Conservation (phyloP, 2,888 invertebrate species). For the Himalopsyche japonica region DNA sequence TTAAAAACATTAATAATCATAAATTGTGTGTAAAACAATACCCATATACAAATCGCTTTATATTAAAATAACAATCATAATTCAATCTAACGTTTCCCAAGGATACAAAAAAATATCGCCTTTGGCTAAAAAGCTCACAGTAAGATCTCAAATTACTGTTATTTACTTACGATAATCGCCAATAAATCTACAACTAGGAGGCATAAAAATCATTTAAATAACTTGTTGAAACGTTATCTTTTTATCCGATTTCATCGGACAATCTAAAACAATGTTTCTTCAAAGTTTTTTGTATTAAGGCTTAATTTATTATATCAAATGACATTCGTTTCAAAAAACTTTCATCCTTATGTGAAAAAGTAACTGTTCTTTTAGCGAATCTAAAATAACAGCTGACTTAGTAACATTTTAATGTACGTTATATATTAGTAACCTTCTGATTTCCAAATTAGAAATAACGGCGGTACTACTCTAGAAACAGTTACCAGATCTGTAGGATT, state of each 20-base stretch:
- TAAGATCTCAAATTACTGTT: slow-evolving; percentile 23
- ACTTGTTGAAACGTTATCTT: slow-evolving; percentile 20
- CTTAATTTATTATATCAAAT: no score
- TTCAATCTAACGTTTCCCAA: slow-evolving; percentile 1
- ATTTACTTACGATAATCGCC: slow-evolving; percentile 8
- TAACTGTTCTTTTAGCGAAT: no score
- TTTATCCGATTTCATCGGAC: slow-evolving; percentile 15
- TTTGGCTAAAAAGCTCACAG: neutral
- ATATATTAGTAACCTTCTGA: no score
- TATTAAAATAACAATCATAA: slow-evolving; percentile 3
- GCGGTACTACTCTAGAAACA: no score
- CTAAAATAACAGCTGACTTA: no score
- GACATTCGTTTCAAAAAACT: no score
- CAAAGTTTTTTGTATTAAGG: neutral
- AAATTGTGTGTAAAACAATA: slow-evolving; percentile 20
- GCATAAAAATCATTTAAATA: slow-evolving; percentile 7
- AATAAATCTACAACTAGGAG: slow-evolving; percentile 24
- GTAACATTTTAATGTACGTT: no score
- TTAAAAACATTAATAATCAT: neutral
- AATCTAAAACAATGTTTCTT: slow-evolving; percentile 7
- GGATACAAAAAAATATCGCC: slow-evolving; percentile 3
- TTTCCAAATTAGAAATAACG: no score
- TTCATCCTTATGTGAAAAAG: no score
- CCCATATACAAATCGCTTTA: neutral
- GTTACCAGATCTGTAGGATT: no score